Conservation (phyloP, 1,140 invertebrate genomes). For the Oryzaephilus surinamensis region DNA sequence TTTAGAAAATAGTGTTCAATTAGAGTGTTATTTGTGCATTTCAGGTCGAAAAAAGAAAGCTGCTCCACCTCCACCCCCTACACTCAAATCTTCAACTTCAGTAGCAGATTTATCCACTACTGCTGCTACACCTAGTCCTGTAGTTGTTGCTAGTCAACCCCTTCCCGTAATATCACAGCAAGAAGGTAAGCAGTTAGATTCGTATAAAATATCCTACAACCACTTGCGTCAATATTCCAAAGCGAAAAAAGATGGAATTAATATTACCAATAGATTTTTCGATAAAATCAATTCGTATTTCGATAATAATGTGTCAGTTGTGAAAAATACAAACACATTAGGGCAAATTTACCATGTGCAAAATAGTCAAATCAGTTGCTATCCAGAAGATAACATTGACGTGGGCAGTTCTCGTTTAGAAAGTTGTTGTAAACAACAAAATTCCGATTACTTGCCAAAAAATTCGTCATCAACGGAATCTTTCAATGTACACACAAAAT, state of each 20-base stretch:
- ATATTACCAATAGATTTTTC: constrained; percentile 6
- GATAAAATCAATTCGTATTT: constrained; percentile 12
- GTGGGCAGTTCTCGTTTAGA: too few species aligned
- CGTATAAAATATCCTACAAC: too few species aligned
- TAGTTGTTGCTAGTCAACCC: constrained; percentile 36
- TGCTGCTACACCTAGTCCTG: constrained; percentile 26
- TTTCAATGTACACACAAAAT: too few species aligned
- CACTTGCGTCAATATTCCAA: not conserved
- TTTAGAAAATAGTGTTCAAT: not conserved
- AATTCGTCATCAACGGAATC: too few species aligned
- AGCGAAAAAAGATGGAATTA: not conserved
- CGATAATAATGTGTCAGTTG: too few species aligned
- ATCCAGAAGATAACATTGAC: too few species aligned
- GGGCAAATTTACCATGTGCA: too few species aligned
- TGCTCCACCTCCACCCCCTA: constrained; percentile 31
- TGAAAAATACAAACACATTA: too few species aligned
- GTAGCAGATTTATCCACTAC: constrained; percentile 11
- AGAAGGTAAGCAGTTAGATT: constrained; percentile 9
- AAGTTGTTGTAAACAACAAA: too few species aligned
- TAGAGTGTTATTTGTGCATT: too few species aligned
- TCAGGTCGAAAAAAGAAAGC: constrained; percentile 36
- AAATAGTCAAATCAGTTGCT: too few species aligned
- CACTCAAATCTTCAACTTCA: constrained; percentile 21
- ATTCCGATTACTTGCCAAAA: too few species aligned
- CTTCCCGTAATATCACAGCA: constrained; percentile 5